Evolutionary conservation across 2,113 vertebrate genomes (phyloP).

Genomic region (Seriola aureovittata): DNA sequence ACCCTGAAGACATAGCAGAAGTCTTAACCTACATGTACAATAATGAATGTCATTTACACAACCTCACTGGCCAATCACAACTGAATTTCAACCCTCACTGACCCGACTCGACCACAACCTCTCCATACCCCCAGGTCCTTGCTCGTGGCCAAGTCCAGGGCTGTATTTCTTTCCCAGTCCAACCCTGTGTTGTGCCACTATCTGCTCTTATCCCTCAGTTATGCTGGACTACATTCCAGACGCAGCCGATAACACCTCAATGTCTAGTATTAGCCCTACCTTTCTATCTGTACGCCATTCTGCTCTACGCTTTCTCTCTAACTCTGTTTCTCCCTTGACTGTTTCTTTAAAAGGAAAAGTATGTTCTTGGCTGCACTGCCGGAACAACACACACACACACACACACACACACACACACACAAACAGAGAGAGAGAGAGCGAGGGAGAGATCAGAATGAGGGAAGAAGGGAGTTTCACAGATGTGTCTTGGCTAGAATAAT

Average conservation of each 20-base stretch:
- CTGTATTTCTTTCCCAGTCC: no score
- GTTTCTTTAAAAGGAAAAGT: conserved; percentile 82
- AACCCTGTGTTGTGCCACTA: conserved; percentile 13
- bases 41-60: background rate
- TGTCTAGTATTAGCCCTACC: conserved; percentile 12
- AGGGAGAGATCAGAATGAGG: conserved; percentile 36
- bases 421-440: background rate
- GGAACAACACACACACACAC: conserved; percentile 42
- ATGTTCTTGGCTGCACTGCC: conserved; percentile 63
- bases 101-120: no score
- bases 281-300: conserved; percentile 15
- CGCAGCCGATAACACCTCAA: conserved; percentile 40
- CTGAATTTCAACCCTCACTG: no score
- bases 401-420: conserved; percentile 30
- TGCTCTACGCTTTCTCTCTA: conserved; percentile 5
- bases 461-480: conserved; percentile 64
- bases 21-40: background rate
- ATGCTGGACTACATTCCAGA: conserved; percentile 30
- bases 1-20: background rate
- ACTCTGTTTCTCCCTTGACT: conserved; percentile 1
- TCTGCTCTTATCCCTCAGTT: conserved; percentile 27
- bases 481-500: conserved; percentile 48
- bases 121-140: no score
- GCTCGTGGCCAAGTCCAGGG: no score
- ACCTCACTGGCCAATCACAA: no score